Evolutionary conservation across 2,113 vertebrate genomes (phyloP).

Genomic region (Nettapus auritus): DNA sequence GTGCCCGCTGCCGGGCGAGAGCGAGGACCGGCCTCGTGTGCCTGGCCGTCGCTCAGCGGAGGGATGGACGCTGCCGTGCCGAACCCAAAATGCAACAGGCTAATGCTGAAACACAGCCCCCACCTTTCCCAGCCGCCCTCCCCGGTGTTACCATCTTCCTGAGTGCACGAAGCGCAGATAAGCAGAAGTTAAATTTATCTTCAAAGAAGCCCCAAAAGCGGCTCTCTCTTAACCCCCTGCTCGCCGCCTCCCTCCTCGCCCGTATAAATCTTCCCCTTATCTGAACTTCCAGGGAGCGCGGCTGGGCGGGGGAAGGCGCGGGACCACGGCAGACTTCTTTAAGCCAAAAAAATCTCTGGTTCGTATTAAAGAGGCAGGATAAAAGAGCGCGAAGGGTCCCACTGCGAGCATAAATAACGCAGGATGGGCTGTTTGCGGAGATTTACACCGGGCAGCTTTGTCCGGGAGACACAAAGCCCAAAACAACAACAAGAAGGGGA

Average conservation of each 20-base stretch:
- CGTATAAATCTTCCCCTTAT: constrained; percentile 68
- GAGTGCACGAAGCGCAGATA: constrained; percentile 54
- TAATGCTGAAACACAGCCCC: constrained; percentile 26
- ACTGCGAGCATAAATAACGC: constrained; percentile 34
- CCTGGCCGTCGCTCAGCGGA: background rate
- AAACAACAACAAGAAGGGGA: background rate
- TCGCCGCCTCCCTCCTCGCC: background rate
- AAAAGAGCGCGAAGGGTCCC: constrained; percentile 42
- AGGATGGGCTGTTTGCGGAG: constrained; percentile 31
- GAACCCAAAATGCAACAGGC: constrained; percentile 23
- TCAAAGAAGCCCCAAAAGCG: constrained; percentile 66
- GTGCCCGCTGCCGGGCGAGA: background rate
- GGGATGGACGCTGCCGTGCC: background rate
- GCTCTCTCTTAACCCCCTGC: constrained; percentile 51
- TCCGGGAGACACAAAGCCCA: background rate
- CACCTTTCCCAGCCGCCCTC: background rate
- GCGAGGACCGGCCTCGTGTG: background rate
- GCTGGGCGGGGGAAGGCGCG: background rate
- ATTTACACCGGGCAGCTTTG: background rate
- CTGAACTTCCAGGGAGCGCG: constrained; percentile 35
- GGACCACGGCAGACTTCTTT: background rate
- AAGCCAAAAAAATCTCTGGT: constrained; percentile 59
- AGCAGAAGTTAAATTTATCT: constrained; percentile 68
- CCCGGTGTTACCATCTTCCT: background rate
- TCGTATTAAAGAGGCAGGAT: constrained; percentile 65